Percentiles rank a stretch among this genome's conserved stretches.
phyloP scores from a whole-genome alignment of 2,888 invertebrate species.

The Chironomus tentans region DNA sequence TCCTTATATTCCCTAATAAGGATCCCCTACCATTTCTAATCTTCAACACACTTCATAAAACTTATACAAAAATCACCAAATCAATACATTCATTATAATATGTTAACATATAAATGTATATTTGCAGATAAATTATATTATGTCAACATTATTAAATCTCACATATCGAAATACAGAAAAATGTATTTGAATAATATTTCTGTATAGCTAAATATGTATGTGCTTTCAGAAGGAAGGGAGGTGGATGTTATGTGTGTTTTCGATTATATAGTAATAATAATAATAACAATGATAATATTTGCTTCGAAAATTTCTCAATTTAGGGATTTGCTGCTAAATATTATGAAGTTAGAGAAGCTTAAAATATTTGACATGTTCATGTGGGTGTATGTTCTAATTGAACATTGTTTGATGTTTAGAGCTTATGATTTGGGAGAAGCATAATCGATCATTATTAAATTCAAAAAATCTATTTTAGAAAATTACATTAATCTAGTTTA shows the following conservation, averaged over 20 bases:
- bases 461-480: too few relatives aligned
- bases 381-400: not conserved
- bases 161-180: not conserved
- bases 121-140: not conserved
- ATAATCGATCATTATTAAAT: too few relatives aligned
- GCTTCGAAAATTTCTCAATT: not conserved
- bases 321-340: not conserved
- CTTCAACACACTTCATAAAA: too few relatives aligned
- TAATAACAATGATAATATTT: not conserved
- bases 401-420: too few relatives aligned
- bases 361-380: not conserved
- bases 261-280: not conserved
- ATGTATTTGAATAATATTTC: not conserved
- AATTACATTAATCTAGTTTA: too few relatives aligned
- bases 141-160: constrained; percentile 1
- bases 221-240: not conserved
- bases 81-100: not conserved
- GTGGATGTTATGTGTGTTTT: not conserved
- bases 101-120: not conserved
- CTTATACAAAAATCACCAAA: too few relatives aligned
- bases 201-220: not conserved
- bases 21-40: too few relatives aligned
- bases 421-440: too few relatives aligned
- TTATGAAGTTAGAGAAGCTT: not conserved
- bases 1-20: too few relatives aligned